Evolutionary conservation across 2,113 vertebrate genomes (phyloP), one percentile per base, ranked within the genome.

Genomic region (Hucho hucho): DNA sequence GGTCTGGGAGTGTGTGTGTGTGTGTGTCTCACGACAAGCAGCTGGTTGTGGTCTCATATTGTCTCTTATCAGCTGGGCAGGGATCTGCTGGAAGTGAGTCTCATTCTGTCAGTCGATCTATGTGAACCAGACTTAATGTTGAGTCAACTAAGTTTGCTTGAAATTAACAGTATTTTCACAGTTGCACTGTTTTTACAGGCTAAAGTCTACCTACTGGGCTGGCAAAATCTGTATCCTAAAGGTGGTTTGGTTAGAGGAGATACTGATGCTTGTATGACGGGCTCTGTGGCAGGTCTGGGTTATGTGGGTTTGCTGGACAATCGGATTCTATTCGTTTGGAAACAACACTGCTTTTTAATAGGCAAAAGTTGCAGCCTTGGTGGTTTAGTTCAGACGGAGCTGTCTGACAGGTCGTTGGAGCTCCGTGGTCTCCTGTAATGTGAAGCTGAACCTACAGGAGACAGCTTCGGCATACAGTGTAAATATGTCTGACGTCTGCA

Each of bases 81-180:
- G 73, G 77, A 84, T 83, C 78, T 3, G 49, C 26, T 77, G 65
- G 86, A 84, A 86, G 78, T 87, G 85, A 89, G 64, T 86, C 84
- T 89, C 84, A 69, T 25, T 37, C 75, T 72, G 72, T 53, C 29
- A 0, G 69, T 61, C 73, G 76, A 7, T 59, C 72, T 74, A 74
- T 72, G 70, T 67, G 77, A 82, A 77, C 64, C 78, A 59, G 64
- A 78, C 18, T 37, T 43, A 43, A 43, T 43, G 37, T 43, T 43
- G 37, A 43, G 37, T 43, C 9, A 43, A 43, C 56, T 12, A n/a
- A 0, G 64, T 86, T 81, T 78, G 70, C 82, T 14, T 49, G 26
- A 75, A 75, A 81, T 79, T 22, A 1, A 24, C 0, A 0, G 26
- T 65, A 75, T 77, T 43, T 43, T 87, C 78, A 76, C 70, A 32